Evolutionary conservation across 1,140 invertebrate genomes (phyloP).

Genomic region (Drosophila teissieri): DNA sequence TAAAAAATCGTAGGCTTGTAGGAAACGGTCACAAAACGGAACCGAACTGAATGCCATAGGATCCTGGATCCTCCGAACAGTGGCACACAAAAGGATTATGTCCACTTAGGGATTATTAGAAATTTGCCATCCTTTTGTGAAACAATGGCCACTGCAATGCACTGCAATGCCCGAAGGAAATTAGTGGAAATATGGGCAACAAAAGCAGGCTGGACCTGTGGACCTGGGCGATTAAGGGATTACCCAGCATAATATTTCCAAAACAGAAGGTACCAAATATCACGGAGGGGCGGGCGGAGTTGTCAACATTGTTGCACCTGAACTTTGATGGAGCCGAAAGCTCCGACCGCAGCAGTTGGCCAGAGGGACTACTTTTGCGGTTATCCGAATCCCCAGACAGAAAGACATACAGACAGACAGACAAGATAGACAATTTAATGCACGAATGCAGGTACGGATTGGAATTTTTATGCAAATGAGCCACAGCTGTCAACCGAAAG

Average conservation of each 20-base stretch:
- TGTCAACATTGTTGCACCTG: conserved; percentile 74
- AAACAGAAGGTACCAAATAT: conserved; percentile 46
- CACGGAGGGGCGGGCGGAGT: conserved; percentile 3
- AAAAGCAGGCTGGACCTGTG: conserved; percentile 27
- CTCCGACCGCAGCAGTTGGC: conserved; percentile 31
- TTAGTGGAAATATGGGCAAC: conserved; percentile 71
- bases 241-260: conserved; percentile 79
- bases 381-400: conserved; percentile 22
- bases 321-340: conserved; percentile 71
- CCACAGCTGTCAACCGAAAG: conserved; percentile 37
- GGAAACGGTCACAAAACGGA: conserved; percentile 25
- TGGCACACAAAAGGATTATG: conserved; percentile 76
- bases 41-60: conserved; percentile 37
- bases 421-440: conserved; percentile 72
- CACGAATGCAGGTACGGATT: conserved; percentile 60
- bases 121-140: conserved; percentile 52
- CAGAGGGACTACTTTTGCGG: conserved; percentile 49
- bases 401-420: background rate
- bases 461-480: conserved; percentile 76
- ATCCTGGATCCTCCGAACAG: conserved; percentile 17
- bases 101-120: conserved; percentile 78
- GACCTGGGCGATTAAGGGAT: conserved; percentile 73
- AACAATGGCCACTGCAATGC: conserved; percentile 19
- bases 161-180: conserved; percentile 46
- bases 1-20: conserved; percentile 44